Base-by-base conservation (phyloP, 1,140 invertebrate species). In the Arctopsyche grandis region DNA sequence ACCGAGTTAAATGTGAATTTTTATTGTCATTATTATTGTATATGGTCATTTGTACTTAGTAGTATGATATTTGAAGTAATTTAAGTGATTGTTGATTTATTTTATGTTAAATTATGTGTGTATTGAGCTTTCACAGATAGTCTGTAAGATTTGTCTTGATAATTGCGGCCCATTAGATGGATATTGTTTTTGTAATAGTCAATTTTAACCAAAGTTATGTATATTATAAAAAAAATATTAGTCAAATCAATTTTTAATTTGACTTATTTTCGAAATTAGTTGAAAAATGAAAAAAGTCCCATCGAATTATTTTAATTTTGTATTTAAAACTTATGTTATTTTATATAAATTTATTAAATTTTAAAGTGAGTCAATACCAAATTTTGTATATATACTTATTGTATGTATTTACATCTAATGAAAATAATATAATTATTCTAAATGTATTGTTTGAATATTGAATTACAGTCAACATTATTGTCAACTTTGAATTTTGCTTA, bases 151-250 rank as follows among this genome's bases (percentile, higher is more conserved):
- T 63, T 76, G 24, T 71, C 44, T 46, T 66, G 19, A 26, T 52
- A 48, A 63, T 56, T 76, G 56, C 58, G 52, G 70, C 79, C 81
- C 81, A 82, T 82, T 24, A 80, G 81, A 80, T 82, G 81, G 81
- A 78, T 76, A 58, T 78, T 69, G 43, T 82, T 78, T 78, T 77
- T 80, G 81, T 82, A 79, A 82, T 82, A 82, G 81, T 82, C 81
- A 82, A 80, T 78, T 81, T 75, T 82, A 79, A 82, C 81, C 81
- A 82, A 82, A 82, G 81, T 77, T 82, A 82, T 74, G 73, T 38
- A 38, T 38, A 77, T 76, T 81, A 26, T 21, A 66, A 66, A 66
- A 5, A 24, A 66, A 21, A 38, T 38, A 38, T 38, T 38, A 38
- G 29, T 38, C 29, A 38, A 38, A 38, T 38, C 29, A 38, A 38